Evolutionary conservation across 1,140 invertebrate genomes (phyloP).

Genomic region (Phthorimaea operculella): DNA sequence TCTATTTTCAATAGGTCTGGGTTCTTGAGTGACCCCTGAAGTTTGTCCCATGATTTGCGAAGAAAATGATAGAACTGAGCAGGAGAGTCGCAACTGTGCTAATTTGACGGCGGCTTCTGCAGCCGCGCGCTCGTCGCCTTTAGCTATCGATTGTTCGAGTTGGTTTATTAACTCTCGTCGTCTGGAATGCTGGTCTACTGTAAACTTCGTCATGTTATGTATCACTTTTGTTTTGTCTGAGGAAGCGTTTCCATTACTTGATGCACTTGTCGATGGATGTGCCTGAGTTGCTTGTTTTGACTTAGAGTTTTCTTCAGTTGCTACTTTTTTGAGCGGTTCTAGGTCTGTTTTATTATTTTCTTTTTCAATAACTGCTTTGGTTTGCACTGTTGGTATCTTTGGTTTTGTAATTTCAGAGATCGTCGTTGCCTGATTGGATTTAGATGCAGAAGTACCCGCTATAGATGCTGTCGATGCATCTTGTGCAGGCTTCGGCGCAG

Average conservation of each 20-base stretch:
- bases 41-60: slow-evolving; percentile 46
- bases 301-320: no score
- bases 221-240: not conserved
- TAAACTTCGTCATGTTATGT: not conserved
- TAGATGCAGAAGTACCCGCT: no score
- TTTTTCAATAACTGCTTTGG: no score
- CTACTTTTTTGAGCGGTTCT: no score
- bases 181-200: slow-evolving; percentile 33
- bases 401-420: no score
- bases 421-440: no score
- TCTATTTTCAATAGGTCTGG: no score
- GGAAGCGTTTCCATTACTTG: not conserved
- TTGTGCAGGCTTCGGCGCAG: no score
- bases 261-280: not conserved
- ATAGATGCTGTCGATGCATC: no score
- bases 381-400: no score
- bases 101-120: slow-evolving; percentile 52
- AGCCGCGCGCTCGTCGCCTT: slow-evolving; percentile 50
- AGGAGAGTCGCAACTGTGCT: slow-evolving; percentile 50
- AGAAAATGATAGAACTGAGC: slow-evolving; percentile 57
- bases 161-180: slow-evolving; percentile 51
- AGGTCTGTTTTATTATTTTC: no score
- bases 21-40: slow-evolving; percentile 3
- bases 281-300: no score
- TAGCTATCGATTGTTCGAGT: slow-evolving; percentile 55